Conservation (phyloP, 2,797 vertebrate genomes). For the Rhyacichthys aspro region DNA sequence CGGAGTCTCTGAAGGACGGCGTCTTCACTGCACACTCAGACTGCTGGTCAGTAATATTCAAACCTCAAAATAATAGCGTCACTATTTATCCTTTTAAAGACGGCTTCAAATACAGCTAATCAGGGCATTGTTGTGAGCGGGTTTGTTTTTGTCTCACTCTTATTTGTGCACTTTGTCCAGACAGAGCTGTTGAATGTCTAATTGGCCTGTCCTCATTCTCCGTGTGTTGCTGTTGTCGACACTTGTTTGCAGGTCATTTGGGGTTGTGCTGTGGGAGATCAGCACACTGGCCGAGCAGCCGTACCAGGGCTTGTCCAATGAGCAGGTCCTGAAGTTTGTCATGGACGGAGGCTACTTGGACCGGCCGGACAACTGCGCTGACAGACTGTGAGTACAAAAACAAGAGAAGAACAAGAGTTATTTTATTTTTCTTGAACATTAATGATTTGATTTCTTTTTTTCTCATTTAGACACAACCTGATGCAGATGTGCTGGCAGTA, state of each 20-base stretch:
- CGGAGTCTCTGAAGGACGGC: constrained; percentile 94
- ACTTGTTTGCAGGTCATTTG: constrained; percentile 92
- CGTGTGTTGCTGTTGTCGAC: constrained; percentile 31
- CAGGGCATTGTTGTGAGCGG: too few species aligned
- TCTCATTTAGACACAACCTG: constrained; percentile 84
- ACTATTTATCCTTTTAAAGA: too few species aligned
- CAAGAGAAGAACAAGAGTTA: too few species aligned
- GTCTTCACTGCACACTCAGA: constrained; percentile 94
- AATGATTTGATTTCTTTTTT: neutral
- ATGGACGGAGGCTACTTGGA: constrained; percentile 96
- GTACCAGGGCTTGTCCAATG: constrained; percentile 96
- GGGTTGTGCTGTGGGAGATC: constrained; percentile 97
- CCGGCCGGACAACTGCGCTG: constrained; percentile 91
- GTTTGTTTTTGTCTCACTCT: too few species aligned
- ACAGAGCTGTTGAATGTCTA: constrained; percentile 23
- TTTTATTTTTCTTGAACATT: neutral
- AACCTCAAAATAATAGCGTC: neutral
- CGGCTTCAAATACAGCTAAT: too few species aligned
- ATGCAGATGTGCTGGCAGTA: constrained; percentile 99
- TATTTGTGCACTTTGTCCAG: constrained; percentile 10
- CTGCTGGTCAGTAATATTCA: constrained; percentile 89
- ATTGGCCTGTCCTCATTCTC: constrained; percentile 46
- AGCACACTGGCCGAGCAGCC: constrained; percentile 96
- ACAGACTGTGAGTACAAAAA: constrained; percentile 88
- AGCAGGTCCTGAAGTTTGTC: constrained; percentile 97